Evolutionary conservation across 2,888 invertebrate genomes (phyloP), one percentile per base, ranked within the genome.

Genomic region (Nomada hirtipes): DNA sequence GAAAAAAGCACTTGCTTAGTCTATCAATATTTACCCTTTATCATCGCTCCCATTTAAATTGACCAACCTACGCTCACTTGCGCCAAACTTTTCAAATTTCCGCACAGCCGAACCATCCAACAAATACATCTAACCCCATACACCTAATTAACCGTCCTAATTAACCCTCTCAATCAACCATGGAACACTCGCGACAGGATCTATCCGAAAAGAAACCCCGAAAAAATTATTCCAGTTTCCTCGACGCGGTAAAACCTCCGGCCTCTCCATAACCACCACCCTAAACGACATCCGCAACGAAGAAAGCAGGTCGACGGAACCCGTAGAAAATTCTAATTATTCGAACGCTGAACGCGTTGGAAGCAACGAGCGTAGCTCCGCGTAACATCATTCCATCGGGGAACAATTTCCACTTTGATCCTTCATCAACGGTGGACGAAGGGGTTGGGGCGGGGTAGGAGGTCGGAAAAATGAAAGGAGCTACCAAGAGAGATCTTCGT

Each of bases 351-450:
- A 29, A 44, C 75, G 59, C 52, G 64, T 65, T 63, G 29, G 29
- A 55, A 13, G 18, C 18, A 9, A 29, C 15, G 36, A 29, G 44
- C 7, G 10, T 20, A 11, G 44, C 23, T 26, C 4, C 20, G 18
- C 18, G 15, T 20, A 26, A 63, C 59, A 52, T 82, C 82, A 77
- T 83, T 77, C 13, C 82, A 83, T 82, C 82, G 75, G 63, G 71
- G 75, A 82, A 75, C 77, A 77, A 83, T 83, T 77, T 76, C 75
- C 75, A 61, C 83, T 83, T 82, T 83, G 83, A 83, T 83, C 83
- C 71, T 71, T 57, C 42, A 50, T 47, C 57, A 13, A 26, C 13
- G 55, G 15, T 4, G 7, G 11, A 42, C 4, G 20, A n/a, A 11
- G 44, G 47, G 53, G 13, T 13, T 29, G 13, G 20, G 4, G 20